These are phyloP conservation scores for Dicranocentrus wangi DNA, from an alignment of 2,888 invertebrate species.

Conservation along the genomic window DNA sequence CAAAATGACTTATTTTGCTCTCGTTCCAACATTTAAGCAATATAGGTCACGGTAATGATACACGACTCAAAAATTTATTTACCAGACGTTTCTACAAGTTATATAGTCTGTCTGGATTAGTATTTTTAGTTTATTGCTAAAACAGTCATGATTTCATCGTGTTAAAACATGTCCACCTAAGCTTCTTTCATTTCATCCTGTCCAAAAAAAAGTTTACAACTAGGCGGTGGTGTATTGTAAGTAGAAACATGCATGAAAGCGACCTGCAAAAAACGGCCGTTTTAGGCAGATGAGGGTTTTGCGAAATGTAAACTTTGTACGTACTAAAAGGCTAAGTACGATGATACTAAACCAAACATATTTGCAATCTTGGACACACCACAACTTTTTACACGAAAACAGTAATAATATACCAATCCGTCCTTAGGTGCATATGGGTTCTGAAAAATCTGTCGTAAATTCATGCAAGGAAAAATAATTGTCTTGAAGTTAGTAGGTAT, in stretches of 20 bases:
- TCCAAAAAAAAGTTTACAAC: too few relatives aligned
- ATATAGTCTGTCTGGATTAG: neutral
- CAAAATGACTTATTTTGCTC: neutral
- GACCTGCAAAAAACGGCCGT: neutral
- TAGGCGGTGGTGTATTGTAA: too few relatives aligned
- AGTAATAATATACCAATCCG: too few relatives aligned
- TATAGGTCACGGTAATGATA: conserved; percentile 21
- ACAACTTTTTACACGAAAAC: too few relatives aligned
- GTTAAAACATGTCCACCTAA: too few relatives aligned
- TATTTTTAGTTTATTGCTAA: neutral
- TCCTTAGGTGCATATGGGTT: too few relatives aligned
- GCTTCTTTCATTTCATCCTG: too few relatives aligned
- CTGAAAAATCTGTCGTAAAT: neutral
- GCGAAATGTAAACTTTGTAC: neutral
- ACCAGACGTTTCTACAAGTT: conserved; percentile 11
- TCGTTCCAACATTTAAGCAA: neutral
- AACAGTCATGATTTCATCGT: neutral
- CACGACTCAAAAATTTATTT: conserved; percentile 15
- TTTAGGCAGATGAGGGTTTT: neutral
- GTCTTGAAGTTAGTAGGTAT: neutral
- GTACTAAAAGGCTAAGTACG: too few relatives aligned
- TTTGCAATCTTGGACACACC: too few relatives aligned
- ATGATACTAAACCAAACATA: too few relatives aligned
- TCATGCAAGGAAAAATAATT: neutral
- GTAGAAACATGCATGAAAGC: too few relatives aligned